Conservation (phyloP, 1,140 invertebrate species). For the Linepithema humile region DNA sequence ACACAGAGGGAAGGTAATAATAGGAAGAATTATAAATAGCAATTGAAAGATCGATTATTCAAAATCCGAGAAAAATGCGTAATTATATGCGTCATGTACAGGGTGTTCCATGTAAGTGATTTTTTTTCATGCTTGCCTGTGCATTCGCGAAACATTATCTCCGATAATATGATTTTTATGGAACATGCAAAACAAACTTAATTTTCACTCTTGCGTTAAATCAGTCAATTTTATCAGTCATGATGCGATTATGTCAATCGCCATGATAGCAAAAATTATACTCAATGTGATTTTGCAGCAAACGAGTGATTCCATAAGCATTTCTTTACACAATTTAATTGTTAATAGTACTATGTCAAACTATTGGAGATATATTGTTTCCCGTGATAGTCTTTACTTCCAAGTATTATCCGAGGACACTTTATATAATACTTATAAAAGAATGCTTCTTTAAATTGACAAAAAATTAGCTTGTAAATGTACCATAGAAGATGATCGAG, state of each 20-base stretch:
- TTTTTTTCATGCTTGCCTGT: background rate
- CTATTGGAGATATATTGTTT: background rate
- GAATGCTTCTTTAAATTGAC: background rate
- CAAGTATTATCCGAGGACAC: constrained; percentile 17
- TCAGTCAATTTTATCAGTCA: background rate
- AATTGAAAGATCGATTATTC: background rate
- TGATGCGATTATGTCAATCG: background rate
- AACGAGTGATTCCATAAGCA: background rate
- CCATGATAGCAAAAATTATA: background rate
- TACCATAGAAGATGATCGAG: constrained; percentile 13
- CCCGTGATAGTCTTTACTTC: background rate
- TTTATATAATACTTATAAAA: background rate
- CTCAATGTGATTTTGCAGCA: background rate
- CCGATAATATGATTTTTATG: constrained; percentile 9
- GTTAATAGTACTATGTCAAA: background rate
- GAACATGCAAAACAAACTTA: background rate
- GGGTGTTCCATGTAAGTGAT: background rate
- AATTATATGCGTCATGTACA: constrained; percentile 10
- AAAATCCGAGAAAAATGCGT: background rate
- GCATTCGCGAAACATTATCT: constrained; percentile 1
- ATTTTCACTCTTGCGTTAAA: constrained; percentile 8
- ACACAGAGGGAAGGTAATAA: constrained; percentile 60
- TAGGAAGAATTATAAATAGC: constrained; percentile 68
- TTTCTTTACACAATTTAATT: constrained; percentile 11
- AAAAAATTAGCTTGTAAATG: constrained; percentile 11